Evolutionary conservation across 1,140 invertebrate species (phyloP).

Genomic region (Nephila pilipes): DNA sequence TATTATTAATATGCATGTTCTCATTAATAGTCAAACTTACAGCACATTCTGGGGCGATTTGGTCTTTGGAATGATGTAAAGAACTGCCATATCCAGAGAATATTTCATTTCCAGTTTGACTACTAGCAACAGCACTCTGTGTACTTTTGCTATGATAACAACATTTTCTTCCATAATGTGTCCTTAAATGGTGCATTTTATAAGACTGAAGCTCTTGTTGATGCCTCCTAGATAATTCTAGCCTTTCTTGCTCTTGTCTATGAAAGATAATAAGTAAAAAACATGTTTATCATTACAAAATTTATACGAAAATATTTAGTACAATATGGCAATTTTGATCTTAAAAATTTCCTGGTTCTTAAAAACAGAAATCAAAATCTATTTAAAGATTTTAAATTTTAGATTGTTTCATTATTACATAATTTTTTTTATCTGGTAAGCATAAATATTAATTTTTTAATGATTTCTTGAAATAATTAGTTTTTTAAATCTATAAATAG

Average conservation of each 20-base stretch:
- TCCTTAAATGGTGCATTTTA: constrained; percentile 66
- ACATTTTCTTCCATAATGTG: constrained; percentile 64
- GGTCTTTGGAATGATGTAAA: constrained; percentile 44
- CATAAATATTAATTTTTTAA: no score
- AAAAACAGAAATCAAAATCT: no score
- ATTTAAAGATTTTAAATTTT: no score
- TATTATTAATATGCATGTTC: constrained; percentile 37
- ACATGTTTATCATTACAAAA: no score
- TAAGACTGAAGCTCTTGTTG: constrained; percentile 76
- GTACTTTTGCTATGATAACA: constrained; percentile 59
- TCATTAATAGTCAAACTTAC: not conserved
- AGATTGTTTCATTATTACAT: no score
- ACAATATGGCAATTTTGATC: no score
- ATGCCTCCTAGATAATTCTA: constrained; percentile 68
- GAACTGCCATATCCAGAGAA: constrained; percentile 21
- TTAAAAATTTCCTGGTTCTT: no score
- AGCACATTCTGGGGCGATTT: not conserved
- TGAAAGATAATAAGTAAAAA: not conserved
- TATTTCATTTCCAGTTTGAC: constrained; percentile 23
- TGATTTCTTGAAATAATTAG: no score
- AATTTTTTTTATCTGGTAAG: no score
- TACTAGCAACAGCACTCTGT: constrained; percentile 47
- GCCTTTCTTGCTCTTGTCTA: constrained; percentile 75
- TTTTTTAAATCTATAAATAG: no score
- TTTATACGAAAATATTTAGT: no score